Evolutionary conservation across 1,140 invertebrate genomes (phyloP), one percentile per base, ranked within the genome.

Genomic region (Pogonus chalceus): DNA sequence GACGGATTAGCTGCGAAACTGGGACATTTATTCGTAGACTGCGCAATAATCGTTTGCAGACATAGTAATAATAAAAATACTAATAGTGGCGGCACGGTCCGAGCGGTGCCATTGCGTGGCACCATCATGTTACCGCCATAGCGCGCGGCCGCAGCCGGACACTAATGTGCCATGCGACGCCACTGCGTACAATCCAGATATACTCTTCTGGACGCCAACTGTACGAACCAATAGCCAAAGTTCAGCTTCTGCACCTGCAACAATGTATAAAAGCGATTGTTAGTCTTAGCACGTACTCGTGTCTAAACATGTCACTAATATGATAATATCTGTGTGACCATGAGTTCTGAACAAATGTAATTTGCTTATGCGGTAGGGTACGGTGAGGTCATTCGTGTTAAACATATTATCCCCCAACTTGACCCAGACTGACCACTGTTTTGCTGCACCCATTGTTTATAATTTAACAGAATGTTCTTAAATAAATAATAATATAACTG

Each of bases 1-100:
- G 81, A 81, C 14, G 84, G 82, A 65, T 83, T 86, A 58, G 82
- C 80, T 58, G 80, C 71, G 60, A 83, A 77, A 59, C 76, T 80
- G 35, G 86, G 86, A 65, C 86, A 88, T 54, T 78, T 73, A 31
- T 74, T 70, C 56, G 21, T 37, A 1, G 49, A 16, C 26, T 49
- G 9, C 7, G 18, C 18, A 3, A 16, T 12, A 7, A 16, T 43
- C 18, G 7, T 18, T 16, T 7, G 7, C 9, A 43, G 37, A 7
- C 7, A 18, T 3, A 43, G 18, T 14, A 14, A 4, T 14, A 14
- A 31, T 14, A 31, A 14, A 4, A 31, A 4, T 4, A 18, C 9
- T 4, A 16, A 10, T 7, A 43, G 4, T 7, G 18, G 18, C 9
- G 37, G 18, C 37, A 43, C 37, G 18, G 37, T 43, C 37, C 37